Conservation (phyloP, 2,797 vertebrate species). For the Danio kyathit region DNA sequence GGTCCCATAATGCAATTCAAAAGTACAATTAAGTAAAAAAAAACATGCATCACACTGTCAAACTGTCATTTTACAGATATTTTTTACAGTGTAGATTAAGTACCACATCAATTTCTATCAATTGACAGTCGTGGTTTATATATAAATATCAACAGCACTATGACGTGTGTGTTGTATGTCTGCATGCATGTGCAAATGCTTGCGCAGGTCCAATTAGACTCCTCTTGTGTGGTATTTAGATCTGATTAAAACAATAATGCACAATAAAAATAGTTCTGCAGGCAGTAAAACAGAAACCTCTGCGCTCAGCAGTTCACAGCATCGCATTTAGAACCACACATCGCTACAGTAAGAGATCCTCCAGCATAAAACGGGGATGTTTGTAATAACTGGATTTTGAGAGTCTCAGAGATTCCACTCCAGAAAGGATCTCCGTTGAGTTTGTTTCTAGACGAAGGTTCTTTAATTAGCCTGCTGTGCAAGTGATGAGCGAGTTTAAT, state of each 20-base stretch:
- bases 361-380: conserved; percentile 8
- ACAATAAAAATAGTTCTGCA: conserved; percentile 54
- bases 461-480: conserved; percentile 44
- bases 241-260: conserved; percentile 51
- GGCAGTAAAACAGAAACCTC: conserved; percentile 52
- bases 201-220: conserved; percentile 41
- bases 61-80: no score
- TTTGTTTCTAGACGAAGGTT: conserved; percentile 39
- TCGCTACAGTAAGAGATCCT: conserved; percentile 8
- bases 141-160: no score
- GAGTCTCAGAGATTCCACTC: conserved; percentile 23
- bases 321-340: conserved; percentile 13
- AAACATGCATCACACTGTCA: no score
- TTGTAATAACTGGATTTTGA: conserved; percentile 17
- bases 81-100: no score
- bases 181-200: conserved; percentile 10
- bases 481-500: conserved; percentile 65
- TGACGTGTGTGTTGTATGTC: conserved; percentile 3
- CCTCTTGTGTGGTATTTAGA: conserved; percentile 59
- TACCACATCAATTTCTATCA: no score
- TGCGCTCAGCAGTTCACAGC: conserved; percentile 66
- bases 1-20: no score
- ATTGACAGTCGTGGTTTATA: no score
- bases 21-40: no score
- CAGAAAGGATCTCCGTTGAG: conserved; percentile 11